Percentiles rank a stretch among this genome's conserved stretches.
Conservation (phyloP, 2,888 invertebrate species). For the Pollenia labialis region DNA sequence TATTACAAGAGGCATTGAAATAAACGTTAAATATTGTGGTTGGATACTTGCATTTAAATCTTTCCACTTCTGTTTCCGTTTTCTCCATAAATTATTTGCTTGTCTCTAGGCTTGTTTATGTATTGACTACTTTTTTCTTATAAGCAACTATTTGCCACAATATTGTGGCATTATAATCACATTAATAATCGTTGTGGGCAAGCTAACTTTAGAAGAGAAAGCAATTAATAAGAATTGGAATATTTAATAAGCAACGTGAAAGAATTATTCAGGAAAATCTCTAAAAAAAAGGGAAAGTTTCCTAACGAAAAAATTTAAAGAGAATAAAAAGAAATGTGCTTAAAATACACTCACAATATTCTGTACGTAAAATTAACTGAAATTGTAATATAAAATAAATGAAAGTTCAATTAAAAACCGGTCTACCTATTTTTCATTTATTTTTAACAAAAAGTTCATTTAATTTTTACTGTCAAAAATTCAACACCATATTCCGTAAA, state of each 20-base stretch:
- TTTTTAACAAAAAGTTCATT: too few relatives aligned
- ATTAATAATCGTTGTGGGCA: slow-evolving; percentile 57
- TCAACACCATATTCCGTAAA: too few relatives aligned
- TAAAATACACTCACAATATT: too few relatives aligned
- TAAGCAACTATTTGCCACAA: slow-evolving; percentile 57
- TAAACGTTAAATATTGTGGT: slow-evolving; percentile 34
- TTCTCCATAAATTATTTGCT: neutral
- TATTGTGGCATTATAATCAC: slow-evolving; percentile 54
- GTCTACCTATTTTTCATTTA: too few relatives aligned
- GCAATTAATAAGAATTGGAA: slow-evolving; percentile 65
- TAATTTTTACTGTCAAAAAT: too few relatives aligned
- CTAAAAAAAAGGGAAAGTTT: neutral
- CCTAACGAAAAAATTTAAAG: neutral
- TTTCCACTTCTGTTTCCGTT: slow-evolving; percentile 47
- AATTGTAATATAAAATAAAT: too few relatives aligned
- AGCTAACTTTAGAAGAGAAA: slow-evolving; percentile 13
- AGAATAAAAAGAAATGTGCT: too few relatives aligned
- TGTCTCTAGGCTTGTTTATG: neutral
- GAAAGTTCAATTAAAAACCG: too few relatives aligned
- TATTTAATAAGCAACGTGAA: slow-evolving; percentile 50
- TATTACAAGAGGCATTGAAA: slow-evolving; percentile 36
- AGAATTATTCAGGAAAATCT: slow-evolving; percentile 5
- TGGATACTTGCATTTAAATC: slow-evolving; percentile 9
- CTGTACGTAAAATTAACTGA: too few relatives aligned
- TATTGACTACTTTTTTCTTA: neutral